A percentile compares a stretch with the other conserved stretches of the same genome.
Conservation (phyloP, 2,888 invertebrate species). For the Caenorhabditis virilis region DNA sequence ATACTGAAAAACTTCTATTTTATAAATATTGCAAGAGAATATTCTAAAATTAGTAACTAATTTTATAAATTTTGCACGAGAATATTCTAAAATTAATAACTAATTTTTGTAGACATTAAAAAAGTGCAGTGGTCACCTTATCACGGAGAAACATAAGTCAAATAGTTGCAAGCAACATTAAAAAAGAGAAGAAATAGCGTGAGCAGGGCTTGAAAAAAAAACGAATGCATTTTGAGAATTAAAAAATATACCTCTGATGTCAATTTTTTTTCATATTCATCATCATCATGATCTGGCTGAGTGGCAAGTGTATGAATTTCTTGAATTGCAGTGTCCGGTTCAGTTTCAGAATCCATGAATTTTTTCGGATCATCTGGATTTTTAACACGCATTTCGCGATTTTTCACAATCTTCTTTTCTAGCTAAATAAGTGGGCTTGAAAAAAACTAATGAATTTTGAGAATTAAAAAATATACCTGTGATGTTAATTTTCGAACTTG, state of each 20-base stretch:
- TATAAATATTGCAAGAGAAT: too few species aligned
- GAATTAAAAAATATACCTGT: slow-evolving; percentile 31
- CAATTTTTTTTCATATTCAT: slow-evolving; percentile 56
- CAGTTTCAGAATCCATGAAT: slow-evolving; percentile 95
- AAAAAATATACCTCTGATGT: slow-evolving; percentile 37
- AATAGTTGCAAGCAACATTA: too few species aligned
- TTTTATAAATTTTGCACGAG: too few species aligned
- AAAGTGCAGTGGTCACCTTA: too few species aligned
- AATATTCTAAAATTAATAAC: too few species aligned
- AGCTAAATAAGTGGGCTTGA: slow-evolving; percentile 49
- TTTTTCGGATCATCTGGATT: slow-evolving; percentile 78
- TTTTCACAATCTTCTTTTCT: slow-evolving; percentile 89
- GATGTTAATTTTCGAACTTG: slow-evolving; percentile 55
- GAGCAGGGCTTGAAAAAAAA: slow-evolving; percentile 2
- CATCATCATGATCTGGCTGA: slow-evolving; percentile 89
- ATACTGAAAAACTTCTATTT: too few species aligned
- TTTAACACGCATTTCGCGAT: slow-evolving; percentile 97
- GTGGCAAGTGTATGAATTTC: slow-evolving; percentile 92
- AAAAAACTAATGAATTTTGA: slow-evolving; percentile 3
- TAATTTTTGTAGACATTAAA: too few species aligned
- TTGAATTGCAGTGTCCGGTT: slow-evolving; percentile 82
- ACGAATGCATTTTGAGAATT: not conserved
- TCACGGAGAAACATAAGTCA: too few species aligned
- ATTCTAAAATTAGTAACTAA: too few species aligned
- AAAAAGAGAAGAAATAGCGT: too few species aligned